Conservation (phyloP, 2,113 vertebrate species). For the Otolemur garnettii region DNA sequence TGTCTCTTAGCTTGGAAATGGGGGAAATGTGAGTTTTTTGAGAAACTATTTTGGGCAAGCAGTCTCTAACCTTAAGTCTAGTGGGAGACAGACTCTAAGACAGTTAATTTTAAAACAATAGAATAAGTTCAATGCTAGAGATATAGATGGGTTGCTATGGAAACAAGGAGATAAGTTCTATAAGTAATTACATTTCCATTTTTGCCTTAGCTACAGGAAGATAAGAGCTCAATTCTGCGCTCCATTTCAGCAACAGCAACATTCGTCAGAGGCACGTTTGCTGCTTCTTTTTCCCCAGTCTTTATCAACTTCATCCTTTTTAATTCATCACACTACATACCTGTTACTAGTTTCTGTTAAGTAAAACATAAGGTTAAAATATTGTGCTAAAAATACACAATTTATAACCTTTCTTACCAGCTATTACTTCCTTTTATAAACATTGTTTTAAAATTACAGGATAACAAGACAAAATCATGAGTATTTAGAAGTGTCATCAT, state of each 20-base stretch:
- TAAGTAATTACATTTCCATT: constrained; percentile 72
- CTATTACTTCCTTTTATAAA: background rate
- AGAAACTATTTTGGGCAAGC: background rate
- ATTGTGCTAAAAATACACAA: background rate
- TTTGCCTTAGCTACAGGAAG: constrained; percentile 42
- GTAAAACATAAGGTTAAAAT: background rate
- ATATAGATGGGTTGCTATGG: constrained; percentile 61
- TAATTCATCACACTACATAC: background rate
- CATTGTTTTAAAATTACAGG: background rate
- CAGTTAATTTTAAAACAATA: constrained; percentile 62
- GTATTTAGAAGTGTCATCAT: background rate
- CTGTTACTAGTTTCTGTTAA: background rate
- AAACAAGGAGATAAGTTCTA: constrained; percentile 63
- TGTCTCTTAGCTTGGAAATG: background rate
- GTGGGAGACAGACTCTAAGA: background rate
- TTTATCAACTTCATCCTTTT: background rate
- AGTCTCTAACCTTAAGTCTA: constrained; percentile 19
- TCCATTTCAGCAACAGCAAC: background rate
- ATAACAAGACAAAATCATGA: background rate
- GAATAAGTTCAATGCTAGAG: background rate
- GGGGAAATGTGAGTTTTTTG: no score
- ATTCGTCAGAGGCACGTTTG: background rate
- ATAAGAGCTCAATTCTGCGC: constrained; percentile 41
- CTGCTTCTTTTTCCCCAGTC: background rate
- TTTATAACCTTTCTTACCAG: constrained; percentile 9